Evolutionary conservation across 2,113 vertebrate species (phyloP), one percentile per base, ranked within the genome.

Genomic region (Archocentrus centrarchus): DNA sequence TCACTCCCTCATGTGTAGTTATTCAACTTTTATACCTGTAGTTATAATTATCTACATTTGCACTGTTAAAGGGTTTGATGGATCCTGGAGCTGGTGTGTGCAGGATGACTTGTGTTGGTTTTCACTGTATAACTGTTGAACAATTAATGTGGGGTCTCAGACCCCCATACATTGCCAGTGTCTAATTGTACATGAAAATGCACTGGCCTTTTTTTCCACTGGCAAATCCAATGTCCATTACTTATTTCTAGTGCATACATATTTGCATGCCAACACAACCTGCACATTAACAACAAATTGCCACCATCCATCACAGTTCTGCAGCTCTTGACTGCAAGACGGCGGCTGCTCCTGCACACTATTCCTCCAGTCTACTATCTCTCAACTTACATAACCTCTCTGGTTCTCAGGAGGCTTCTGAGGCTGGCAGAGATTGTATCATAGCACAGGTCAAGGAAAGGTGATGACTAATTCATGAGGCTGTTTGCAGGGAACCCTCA

Each of bases 381-480:
- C 68, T 75, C 55, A 80, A 81, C 88, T 91, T 79, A 84, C 89
- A 76, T 90, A 83, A 92, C 89, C 90, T 62, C 68, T 24, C 22
- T 20, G 80, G 41, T 80, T 81, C 81, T 75, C 59, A 2, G 79
- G 89, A 89, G 63, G 81, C 90, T 68, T 83, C 75, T 0, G 77
- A 55, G 63, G 24, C 75, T 61, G 77, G 13, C 85, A 89, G 73
- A 84, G 89, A 91, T 86, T 11, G 66, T 86, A 91, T 94, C 92
- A 50, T 9, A 2, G 80, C 75, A 35, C 83, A 82, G 90, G 89
- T 93, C 88, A 87, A 83, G 60, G 41, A 64, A 88, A 80, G 59
- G 86, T 17, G 60, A 86, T 92, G 75, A 90, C 81, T 92, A 88
- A 92, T 92, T 93, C 89, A 90, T 93, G 86, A 90, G 76, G 81